Evolutionary conservation across 2,888 invertebrate genomes (phyloP), one percentile per base, ranked within the genome.

Genomic region (Callinectes sapidus): DNA sequence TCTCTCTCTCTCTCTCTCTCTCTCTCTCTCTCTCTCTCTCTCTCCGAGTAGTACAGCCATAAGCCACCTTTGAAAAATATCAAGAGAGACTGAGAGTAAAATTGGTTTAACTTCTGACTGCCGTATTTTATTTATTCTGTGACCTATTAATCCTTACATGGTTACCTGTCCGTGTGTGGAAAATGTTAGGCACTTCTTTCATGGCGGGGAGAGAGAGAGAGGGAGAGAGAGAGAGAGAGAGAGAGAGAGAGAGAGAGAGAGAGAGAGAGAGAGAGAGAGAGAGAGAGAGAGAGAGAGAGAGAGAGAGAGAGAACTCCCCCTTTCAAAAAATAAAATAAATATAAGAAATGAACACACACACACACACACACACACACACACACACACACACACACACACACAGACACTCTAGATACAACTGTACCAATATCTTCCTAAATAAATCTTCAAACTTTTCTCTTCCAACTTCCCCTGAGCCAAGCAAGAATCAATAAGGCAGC

Each of bases 221-320:
- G 48, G 39, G 86, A 86, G 86, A 86, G 86, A 86, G 86, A 86
- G 86, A 86, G 86, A 86, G 86, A 86, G 86, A 86, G 86, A 86
- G 86, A 86, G 86, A 86, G 86, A 86, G 86, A 86, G 86, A 86
- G 86, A 86, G 86, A 86, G 86, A 86, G 86, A 86, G 86, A 86
- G 86, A 86, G 87, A 87, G 48, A 87, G 87, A 87, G 48, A 87
- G 87, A 87, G 87, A 48, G 87, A 87, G 87, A 87, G 48, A 87
- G 87, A 87, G 87, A 87, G 87, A 87, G 87, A 87, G 87, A 87
- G 87, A 87, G 87, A 87, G 87, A 48, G 48, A 87, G 54, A 87
- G 54, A 87, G 54, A 87, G 81, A 81, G 81, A 81, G 81, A 81
- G 81, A 81, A 81, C 55, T 14, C 32, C 28, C 77, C 1, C 32